A percentile compares a stretch with the other conserved stretches of the same genome.
Conservation (phyloP, 2,888 invertebrate genomes). For the Lathronympha strigana region DNA sequence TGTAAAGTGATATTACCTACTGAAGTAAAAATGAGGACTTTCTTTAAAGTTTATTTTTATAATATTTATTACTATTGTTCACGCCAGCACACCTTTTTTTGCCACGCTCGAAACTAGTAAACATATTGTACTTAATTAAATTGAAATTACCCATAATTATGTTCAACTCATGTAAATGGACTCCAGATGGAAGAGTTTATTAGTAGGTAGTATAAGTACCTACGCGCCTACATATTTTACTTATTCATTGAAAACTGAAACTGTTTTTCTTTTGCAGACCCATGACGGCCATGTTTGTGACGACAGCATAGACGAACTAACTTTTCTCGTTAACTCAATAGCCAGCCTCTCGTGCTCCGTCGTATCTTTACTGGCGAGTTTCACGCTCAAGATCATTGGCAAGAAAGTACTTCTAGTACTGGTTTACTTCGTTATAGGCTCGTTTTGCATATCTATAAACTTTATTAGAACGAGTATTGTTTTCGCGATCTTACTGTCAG, state of each 20-base stretch:
- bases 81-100: too few species aligned
- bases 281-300: conserved; percentile 54
- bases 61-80: too few species aligned
- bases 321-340: conserved; percentile 66
- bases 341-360: conserved; percentile 65
- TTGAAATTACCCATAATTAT: too few species aligned
- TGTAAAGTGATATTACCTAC: too few species aligned
- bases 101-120: too few species aligned
- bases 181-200: too few species aligned
- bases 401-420: conserved; percentile 68
- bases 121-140: too few species aligned
- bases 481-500: conserved; percentile 69
- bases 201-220: too few species aligned
- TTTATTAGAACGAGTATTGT: conserved; percentile 67
- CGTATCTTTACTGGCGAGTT: conserved; percentile 64
- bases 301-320: conserved; percentile 67
- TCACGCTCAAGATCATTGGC: conserved; percentile 67
- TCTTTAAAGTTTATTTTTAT: too few species aligned
- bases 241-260: background rate
- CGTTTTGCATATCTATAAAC: conserved; percentile 66
- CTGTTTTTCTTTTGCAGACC: conserved; percentile 58
- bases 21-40: too few species aligned
- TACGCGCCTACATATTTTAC: background rate
- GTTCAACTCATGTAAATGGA: too few species aligned
- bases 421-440: conserved; percentile 62